phyloP scores from a whole-genome alignment of 2,113 vertebrate species.

The Mus spicilegus region DNA sequence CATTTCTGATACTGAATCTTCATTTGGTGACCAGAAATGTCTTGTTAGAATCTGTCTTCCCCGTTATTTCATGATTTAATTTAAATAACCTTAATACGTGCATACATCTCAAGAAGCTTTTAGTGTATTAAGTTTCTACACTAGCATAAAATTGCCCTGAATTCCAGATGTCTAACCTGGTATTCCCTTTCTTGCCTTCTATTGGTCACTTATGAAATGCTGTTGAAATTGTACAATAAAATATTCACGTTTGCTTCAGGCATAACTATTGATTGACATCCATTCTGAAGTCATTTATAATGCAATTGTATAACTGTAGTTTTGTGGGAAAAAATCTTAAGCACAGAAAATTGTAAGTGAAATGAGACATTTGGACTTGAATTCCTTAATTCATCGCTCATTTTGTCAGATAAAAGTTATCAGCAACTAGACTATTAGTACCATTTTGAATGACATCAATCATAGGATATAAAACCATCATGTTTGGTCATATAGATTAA shows the following conservation, averaged over 20 bases:
- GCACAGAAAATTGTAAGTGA: slow-evolving; percentile 13
- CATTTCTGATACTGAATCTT: no score
- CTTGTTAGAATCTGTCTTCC: no score
- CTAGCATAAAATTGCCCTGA: background rate
- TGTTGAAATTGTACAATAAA: background rate
- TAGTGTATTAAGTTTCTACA: background rate
- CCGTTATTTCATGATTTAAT: no score
- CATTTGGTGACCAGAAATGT: no score
- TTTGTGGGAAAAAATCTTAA: slow-evolving; percentile 37
- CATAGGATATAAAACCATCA: background rate
- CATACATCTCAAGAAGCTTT: no score
- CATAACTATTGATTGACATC: slow-evolving; percentile 22
- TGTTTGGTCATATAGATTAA: slow-evolving; percentile 4
- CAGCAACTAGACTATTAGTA: background rate
- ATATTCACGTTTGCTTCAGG: background rate
- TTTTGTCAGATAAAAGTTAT: slow-evolving; percentile 56
- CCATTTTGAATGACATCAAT: background rate
- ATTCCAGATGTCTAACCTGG: background rate
- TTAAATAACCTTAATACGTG: no score
- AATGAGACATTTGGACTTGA: slow-evolving; percentile 58
- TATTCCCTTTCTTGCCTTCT: background rate
- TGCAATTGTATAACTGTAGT: background rate
- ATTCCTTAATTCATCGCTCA: slow-evolving; percentile 21
- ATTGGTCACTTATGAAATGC: background rate
- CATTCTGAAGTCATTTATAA: slow-evolving; percentile 33